phyloP scores from a whole-genome alignment of 1,140 invertebrate species.

The Caerostris extrusa region DNA sequence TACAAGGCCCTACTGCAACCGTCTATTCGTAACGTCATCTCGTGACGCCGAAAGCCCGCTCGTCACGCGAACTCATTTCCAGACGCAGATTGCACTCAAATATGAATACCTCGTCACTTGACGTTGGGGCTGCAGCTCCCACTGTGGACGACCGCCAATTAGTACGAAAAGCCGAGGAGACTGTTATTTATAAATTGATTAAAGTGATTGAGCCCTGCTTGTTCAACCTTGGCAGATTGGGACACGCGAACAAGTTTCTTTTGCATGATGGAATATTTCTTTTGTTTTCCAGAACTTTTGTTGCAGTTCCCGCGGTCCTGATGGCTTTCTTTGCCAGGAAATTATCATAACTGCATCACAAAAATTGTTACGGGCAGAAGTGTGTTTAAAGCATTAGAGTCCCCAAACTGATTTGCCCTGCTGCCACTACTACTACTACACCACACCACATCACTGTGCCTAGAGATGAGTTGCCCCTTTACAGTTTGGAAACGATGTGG shows the following conservation, averaged over 20 bases:
- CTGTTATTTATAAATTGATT: slow-evolving; percentile 16
- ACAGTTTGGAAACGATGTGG: too few species aligned
- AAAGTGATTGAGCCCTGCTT: background rate
- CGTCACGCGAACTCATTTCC: background rate
- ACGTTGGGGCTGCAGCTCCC: background rate
- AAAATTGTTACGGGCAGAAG: too few species aligned
- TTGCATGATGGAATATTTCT: background rate
- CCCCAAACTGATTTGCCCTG: too few species aligned
- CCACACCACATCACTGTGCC: too few species aligned
- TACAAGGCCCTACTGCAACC: too few species aligned
- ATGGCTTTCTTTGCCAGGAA: background rate
- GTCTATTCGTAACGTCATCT: too few species aligned
- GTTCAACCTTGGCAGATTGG: background rate
- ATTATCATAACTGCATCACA: background rate
- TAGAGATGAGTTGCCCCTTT: too few species aligned
- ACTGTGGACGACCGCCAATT: background rate
- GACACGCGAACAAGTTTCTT: background rate
- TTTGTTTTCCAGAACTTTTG: slow-evolving; percentile 6
- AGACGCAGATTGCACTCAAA: slow-evolving; percentile 30
- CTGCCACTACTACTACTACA: too few species aligned
- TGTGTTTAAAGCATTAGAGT: too few species aligned
- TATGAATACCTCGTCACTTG: slow-evolving; percentile 61
- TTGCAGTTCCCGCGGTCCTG: background rate
- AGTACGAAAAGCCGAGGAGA: background rate
- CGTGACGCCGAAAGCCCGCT: too few species aligned